Conservation (phyloP, 2,797 vertebrate genomes). For the Allobates femoralis region DNA sequence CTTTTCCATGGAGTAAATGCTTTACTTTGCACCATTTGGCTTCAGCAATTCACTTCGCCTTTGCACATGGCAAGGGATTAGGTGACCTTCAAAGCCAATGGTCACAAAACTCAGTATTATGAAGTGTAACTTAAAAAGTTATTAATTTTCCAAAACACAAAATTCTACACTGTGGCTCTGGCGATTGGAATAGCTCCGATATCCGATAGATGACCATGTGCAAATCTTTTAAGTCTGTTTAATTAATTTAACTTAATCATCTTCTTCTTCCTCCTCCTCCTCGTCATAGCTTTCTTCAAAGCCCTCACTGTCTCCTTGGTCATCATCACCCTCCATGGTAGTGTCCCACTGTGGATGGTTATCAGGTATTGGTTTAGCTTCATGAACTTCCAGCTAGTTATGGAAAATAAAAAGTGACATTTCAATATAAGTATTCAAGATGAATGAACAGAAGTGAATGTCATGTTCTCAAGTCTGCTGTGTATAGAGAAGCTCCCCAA, state of each 20-base stretch:
- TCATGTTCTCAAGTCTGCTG: neutral
- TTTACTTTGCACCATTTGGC: constrained; percentile 72
- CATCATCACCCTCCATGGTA: constrained; percentile 96
- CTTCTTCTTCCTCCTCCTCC: constrained; percentile 88
- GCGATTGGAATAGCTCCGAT: constrained; percentile 74
- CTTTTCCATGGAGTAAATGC: constrained; percentile 77
- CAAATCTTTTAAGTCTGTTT: constrained; percentile 67
- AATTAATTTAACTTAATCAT: constrained; percentile 71
- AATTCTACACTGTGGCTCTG: constrained; percentile 71
- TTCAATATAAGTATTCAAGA: neutral
- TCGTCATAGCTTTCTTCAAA: constrained; percentile 99
- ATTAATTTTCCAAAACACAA: constrained; percentile 68
- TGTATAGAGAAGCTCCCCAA: neutral
- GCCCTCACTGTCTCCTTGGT: constrained; percentile 97
- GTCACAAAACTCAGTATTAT: constrained; percentile 74
- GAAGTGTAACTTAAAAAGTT: constrained; percentile 71
- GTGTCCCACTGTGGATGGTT: constrained; percentile 99
- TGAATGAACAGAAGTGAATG: neutral
- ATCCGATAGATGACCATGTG: constrained; percentile 72
- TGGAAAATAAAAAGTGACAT: constrained; percentile 16
- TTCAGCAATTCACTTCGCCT: constrained; percentile 69
- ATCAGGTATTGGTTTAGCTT: constrained; percentile 96
- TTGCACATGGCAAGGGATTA: constrained; percentile 70
- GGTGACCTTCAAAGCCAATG: constrained; percentile 71
- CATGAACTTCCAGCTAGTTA: constrained; percentile 93